phyloP scores from a whole-genome alignment of 2,888 invertebrate species.

The Zaprionus obscuricornis region DNA sequence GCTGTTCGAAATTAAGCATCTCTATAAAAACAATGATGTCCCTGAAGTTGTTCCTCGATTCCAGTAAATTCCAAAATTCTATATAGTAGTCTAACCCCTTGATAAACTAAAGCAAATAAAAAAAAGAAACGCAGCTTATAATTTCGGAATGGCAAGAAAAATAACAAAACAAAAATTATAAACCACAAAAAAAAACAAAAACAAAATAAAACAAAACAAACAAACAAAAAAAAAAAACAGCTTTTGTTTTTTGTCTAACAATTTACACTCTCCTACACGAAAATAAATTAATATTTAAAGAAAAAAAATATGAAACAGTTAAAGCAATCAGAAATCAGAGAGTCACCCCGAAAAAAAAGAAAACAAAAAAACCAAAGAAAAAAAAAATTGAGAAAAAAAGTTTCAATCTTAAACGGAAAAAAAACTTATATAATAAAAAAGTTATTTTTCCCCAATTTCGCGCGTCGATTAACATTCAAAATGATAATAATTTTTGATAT shows the following conservation, averaged over 20 bases:
- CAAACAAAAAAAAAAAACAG: conserved; percentile 1
- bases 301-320: conserved; percentile 15
- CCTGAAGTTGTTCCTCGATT: too few species aligned
- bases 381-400: conserved; percentile 23
- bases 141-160: too few species aligned
- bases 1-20: too few species aligned
- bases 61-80: too few species aligned
- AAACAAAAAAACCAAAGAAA: too few species aligned
- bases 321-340: conserved; percentile 54
- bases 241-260: conserved; percentile 48
- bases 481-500: conserved; percentile 79
- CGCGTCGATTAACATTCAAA: conserved; percentile 69
- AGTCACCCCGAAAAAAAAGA: too few species aligned
- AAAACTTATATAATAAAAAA: conserved; percentile 4
- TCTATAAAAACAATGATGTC: too few species aligned
- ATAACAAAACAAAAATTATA: not conserved
- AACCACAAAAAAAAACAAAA: conserved; percentile 3
- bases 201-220: conserved; percentile 4
- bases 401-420: conserved; percentile 16
- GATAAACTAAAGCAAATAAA: conserved; percentile 9
- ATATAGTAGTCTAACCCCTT: too few species aligned
- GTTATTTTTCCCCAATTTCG: conserved; percentile 47
- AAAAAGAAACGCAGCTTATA: conserved; percentile 35
- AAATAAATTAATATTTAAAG: not conserved
- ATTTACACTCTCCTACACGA: conserved; percentile 35